phyloP scores from a whole-genome alignment of 2,888 invertebrate genomes.

The Drosophila tanythrix region DNA sequence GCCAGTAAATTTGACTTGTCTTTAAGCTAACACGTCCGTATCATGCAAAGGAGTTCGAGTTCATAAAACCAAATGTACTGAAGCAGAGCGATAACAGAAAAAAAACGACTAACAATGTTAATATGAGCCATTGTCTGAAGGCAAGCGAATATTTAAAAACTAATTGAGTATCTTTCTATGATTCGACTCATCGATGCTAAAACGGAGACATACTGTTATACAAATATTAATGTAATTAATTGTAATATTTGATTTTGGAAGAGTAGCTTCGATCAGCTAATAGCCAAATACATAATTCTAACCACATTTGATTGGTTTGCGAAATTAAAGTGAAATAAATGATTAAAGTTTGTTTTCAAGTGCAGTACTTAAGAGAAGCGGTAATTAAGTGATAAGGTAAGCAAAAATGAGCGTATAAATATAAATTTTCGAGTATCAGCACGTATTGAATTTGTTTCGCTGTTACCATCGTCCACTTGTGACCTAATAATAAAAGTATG shows the following conservation, averaged over 20 bases:
- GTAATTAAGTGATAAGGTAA: neutral
- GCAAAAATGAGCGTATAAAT: neutral
- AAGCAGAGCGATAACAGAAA: constrained; percentile 9
- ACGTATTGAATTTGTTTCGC: neutral
- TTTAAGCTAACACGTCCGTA: constrained; percentile 52
- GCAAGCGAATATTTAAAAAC: neutral
- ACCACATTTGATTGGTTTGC: neutral
- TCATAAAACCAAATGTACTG: constrained; percentile 65
- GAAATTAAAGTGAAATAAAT: neutral
- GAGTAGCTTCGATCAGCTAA: neutral
- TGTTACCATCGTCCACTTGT: neutral
- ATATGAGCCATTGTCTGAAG: constrained; percentile 4
- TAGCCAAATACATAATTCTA: neutral
- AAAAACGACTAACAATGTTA: constrained; percentile 16
- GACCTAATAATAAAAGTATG: constrained; percentile 10
- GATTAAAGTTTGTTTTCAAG: neutral
- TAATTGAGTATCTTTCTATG: neutral
- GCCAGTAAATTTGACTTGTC: constrained; percentile 59
- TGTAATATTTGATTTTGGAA: neutral
- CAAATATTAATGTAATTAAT: neutral
- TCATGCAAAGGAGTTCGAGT: constrained; percentile 70
- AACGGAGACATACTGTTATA: neutral
- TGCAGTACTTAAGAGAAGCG: neutral
- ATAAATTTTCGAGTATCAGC: neutral
- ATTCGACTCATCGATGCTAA: neutral